Conservation (phyloP, 2,797 vertebrate species). For the Myotis findleyi region DNA sequence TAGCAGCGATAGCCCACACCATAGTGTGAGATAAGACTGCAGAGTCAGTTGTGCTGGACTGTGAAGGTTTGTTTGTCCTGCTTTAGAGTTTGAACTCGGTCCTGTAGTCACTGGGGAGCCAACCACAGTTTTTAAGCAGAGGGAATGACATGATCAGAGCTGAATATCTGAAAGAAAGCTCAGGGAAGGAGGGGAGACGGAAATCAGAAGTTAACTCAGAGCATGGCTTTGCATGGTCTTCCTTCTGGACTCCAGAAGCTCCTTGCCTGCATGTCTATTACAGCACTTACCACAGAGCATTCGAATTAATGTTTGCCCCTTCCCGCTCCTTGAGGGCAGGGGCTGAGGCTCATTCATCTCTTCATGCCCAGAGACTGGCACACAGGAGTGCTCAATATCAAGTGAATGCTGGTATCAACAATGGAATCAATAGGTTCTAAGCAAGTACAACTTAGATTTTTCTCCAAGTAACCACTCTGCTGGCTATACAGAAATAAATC, state of each 20-base stretch:
- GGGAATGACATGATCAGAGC: conserved; percentile 34
- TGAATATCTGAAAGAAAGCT: conserved; percentile 57
- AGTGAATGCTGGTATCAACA: background rate
- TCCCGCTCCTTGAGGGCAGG: background rate
- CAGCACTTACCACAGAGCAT: background rate
- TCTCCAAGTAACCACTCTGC: background rate
- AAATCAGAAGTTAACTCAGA: conserved; percentile 36
- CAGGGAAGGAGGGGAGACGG: background rate
- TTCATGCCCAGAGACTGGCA: background rate
- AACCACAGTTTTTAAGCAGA: conserved; percentile 7
- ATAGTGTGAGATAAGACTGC: background rate
- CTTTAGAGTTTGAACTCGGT: conserved; percentile 31
- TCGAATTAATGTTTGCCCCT: background rate
- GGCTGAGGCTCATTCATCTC: conserved; percentile 14
- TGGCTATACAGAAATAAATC: conserved; percentile 46
- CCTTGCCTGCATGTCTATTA: background rate
- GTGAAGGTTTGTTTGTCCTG: conserved; percentile 38
- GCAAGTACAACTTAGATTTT: conserved; percentile 7
- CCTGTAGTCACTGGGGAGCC: conserved; percentile 9
- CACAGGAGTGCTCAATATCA: background rate
- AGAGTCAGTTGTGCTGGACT: background rate
- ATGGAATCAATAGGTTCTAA: conserved; percentile 46
- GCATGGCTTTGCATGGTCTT: background rate
- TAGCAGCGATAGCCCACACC: background rate
- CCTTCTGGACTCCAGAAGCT: background rate